Evolutionary conservation across 2,797 vertebrate genomes (phyloP), one percentile per base, ranked within the genome.

Genomic region (Molossus alvarezi): DNA sequence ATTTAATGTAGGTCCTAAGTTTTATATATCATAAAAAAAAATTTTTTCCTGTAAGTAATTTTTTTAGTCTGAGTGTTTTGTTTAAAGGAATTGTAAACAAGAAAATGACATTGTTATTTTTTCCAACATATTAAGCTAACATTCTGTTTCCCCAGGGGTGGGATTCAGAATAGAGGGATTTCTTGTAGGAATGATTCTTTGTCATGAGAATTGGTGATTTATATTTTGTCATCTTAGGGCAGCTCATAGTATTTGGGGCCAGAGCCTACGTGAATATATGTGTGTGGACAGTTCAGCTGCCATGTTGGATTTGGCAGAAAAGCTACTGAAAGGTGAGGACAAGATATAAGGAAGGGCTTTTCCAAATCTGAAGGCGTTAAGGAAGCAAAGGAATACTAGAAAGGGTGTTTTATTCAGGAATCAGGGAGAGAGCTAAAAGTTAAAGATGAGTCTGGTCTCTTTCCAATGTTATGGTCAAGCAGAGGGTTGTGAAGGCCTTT

Each of bases 291-390:
- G 98, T 84, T 99, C 99, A 1, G 97, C 98, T 33, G 95, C 99
- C 5, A 99, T 99, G 99, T 99, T 99, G 98, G 85, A 84, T 62
- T 97, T 99, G 81, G 99, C 99, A n/a, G 99, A 99, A 75, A 98
- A 97, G 85, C 98, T 99, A 72, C 98, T 99, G 57, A 99, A 98
- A 98, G 99, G 99, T 99, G 72, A 97, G 96, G 37, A 37, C 9
- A 82, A 64, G 17, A 1, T 80, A 13, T 65, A 73, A 87, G n/a
- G 10, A 69, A 72, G 51, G 53, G 10, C 25, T 94, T 48, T 72
- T 64, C 72, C 53, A 82, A 89, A 80, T 17, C 14, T 71, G 7
- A 75, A 65, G 45, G 23, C 55, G 0, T 67, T 90, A 41, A 85
- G 57, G 75, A 90, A 80, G 57, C 75, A 95, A 65, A 88, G 57